Percentiles rank a stretch among this genome's conserved stretches.
These are phyloP conservation scores for Manis javanica DNA, from an alignment of 2,797 vertebrate genomes.

Conservation along the genomic window DNA sequence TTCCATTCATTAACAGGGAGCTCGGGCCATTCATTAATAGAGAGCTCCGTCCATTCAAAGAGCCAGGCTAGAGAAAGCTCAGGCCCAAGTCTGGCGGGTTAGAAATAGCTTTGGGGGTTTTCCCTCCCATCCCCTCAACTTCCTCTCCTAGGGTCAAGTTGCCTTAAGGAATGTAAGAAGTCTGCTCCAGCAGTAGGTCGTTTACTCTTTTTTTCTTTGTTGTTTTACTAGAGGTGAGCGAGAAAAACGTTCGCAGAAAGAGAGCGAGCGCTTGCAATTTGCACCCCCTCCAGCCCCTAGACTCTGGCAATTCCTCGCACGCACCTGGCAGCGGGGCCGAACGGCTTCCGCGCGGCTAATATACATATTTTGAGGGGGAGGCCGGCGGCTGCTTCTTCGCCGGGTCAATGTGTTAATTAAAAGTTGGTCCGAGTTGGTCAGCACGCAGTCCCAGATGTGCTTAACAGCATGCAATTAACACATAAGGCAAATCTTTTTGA, in stretches of 20 bases:
- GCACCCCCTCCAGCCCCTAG: neutral
- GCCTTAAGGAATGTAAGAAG: neutral
- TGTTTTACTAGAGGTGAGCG: conserved; percentile 40
- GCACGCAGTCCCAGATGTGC: conserved; percentile 75
- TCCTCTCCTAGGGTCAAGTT: neutral
- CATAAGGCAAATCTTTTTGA: conserved; percentile 76
- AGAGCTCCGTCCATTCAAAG: neutral
- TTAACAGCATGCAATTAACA: conserved; percentile 82
- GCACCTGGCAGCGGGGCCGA: conserved; percentile 21
- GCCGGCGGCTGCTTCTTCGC: conserved; percentile 50
- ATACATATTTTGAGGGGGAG: conserved; percentile 73
- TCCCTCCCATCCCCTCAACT: neutral
- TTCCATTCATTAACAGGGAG: neutral
- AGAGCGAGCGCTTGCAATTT: neutral
- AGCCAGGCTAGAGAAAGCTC: neutral
- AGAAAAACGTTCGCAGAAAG: neutral
- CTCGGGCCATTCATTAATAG: neutral
- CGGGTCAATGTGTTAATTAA: conserved; percentile 84
- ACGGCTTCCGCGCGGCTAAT: neutral
- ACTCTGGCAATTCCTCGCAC: conserved; percentile 19
- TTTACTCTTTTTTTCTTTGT: conserved; percentile 35
- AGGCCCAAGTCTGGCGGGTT: neutral
- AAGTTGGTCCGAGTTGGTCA: conserved; percentile 78
- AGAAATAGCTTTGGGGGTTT: neutral
- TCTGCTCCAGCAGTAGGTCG: neutral